phyloP scores from a whole-genome alignment of 2,888 invertebrate genomes.

The Palloptera scutellata region DNA sequence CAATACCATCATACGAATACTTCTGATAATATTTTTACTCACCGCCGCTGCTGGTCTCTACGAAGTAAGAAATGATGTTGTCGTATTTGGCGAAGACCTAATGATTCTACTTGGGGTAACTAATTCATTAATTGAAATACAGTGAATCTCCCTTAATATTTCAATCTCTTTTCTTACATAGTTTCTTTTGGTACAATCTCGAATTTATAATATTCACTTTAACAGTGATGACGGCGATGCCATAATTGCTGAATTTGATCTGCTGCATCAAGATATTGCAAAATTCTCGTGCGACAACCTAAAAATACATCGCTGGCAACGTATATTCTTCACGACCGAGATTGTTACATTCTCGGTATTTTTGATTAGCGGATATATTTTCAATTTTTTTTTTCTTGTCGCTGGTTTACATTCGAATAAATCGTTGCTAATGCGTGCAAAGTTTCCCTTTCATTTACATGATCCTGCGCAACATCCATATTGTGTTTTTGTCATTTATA shows the following conservation, averaged over 20 bases:
- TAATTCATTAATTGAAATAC: neutral
- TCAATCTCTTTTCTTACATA: constrained; percentile 26
- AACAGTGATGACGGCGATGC: constrained; percentile 44
- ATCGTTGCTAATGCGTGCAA: constrained; percentile 45
- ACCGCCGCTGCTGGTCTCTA: constrained; percentile 43
- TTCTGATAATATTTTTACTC: constrained; percentile 31
- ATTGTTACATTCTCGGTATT: constrained; percentile 32
- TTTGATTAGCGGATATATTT: constrained; percentile 35
- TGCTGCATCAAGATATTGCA: constrained; percentile 27
- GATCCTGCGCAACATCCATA: constrained; percentile 34
- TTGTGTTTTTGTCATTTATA: constrained; percentile 39
- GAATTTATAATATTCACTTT: constrained; percentile 39
- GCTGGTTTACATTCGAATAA: constrained; percentile 37
- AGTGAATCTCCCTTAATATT: neutral
- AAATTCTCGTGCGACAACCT: neutral
- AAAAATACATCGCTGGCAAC: neutral
- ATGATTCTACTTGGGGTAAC: constrained; percentile 46
- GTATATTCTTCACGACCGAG: constrained; percentile 46
- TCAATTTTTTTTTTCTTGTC: constrained; percentile 26
- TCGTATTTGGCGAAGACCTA: constrained; percentile 45
- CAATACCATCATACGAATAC: constrained; percentile 15
- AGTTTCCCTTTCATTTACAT: constrained; percentile 48
- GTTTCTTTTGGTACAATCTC: constrained; percentile 47
- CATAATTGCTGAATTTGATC: constrained; percentile 39
- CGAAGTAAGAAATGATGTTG: constrained; percentile 41